Evolutionary conservation across 1,140 invertebrate species (phyloP).

Genomic region (Aphaenogaster ashmeadi): DNA sequence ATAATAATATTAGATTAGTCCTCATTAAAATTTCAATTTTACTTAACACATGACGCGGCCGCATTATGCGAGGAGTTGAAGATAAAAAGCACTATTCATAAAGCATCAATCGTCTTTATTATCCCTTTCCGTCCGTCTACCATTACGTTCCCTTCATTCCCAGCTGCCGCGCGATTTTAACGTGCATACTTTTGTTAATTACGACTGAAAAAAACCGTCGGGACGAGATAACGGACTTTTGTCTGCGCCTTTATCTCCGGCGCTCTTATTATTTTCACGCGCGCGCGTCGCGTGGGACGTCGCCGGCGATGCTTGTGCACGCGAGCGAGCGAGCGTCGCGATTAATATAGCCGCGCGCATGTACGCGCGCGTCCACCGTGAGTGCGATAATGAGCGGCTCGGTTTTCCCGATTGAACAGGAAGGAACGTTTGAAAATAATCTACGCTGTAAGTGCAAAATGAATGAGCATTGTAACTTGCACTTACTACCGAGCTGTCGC

Average conservation of each 20-base stretch:
- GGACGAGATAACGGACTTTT: constrained; percentile 63
- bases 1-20: not conserved
- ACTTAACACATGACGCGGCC: no score
- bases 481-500: not conserved
- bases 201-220: constrained; percentile 23
- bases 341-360: constrained; percentile 43
- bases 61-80: not conserved
- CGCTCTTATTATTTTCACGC: constrained; percentile 67
- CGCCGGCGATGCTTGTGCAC: constrained; percentile 1
- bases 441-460: not conserved
- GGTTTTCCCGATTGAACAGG: not conserved
- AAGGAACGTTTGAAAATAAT: constrained; percentile 16
- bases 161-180: not conserved
- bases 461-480: not conserved
- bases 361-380: not conserved
- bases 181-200: constrained; percentile 49
- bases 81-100: constrained; percentile 21
- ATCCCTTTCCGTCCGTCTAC: not conserved
- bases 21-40: constrained; percentile 9
- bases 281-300: constrained; percentile 58
- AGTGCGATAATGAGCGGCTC: constrained; percentile 36
- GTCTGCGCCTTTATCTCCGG: constrained; percentile 27
- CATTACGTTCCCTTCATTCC: not conserved
- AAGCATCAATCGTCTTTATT: constrained; percentile 19
- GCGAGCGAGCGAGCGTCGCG: constrained; percentile 43